These are phyloP conservation scores for Perca flavescens DNA, from an alignment of 2,113 vertebrate genomes.

Conservation along the genomic window DNA sequence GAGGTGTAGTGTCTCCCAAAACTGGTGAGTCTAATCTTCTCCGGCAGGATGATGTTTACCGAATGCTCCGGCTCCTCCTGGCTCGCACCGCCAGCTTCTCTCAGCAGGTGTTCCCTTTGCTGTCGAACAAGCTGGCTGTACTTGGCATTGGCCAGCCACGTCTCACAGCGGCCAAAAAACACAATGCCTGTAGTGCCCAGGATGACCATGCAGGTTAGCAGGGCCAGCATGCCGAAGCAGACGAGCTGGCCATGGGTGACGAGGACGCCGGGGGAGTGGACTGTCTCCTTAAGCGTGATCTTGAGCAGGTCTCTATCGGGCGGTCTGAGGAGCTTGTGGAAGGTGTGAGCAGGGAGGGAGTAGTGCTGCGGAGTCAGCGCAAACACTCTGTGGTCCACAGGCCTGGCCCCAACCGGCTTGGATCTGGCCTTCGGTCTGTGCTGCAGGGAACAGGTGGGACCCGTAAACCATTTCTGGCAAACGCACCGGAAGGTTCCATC, in stretches of 20 bases:
- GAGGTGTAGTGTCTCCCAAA: constrained; percentile 88
- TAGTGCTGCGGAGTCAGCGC: constrained; percentile 79
- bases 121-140: constrained; percentile 89
- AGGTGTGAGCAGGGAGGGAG: constrained; percentile 84
- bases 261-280: constrained; percentile 83
- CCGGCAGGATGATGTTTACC: constrained; percentile 93
- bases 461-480: constrained; percentile 87
- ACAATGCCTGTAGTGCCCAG: constrained; percentile 91
- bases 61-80: constrained; percentile 89
- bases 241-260: constrained; percentile 92
- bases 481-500: constrained; percentile 87
- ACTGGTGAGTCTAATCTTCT: constrained; percentile 90
- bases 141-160: constrained; percentile 92
- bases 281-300: constrained; percentile 92
- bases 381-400: constrained; percentile 67
- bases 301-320: constrained; percentile 89
- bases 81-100: constrained; percentile 78
- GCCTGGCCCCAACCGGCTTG: constrained; percentile 61
- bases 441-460: constrained; percentile 83
- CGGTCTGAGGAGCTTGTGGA: constrained; percentile 84
- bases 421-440: constrained; percentile 61
- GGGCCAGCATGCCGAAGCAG: constrained; percentile 93
- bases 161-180: constrained; percentile 93
- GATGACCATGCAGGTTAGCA: constrained; percentile 94
- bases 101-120: constrained; percentile 90